Conservation (phyloP, 2,113 vertebrate species). For the Syngnathus floridae region DNA sequence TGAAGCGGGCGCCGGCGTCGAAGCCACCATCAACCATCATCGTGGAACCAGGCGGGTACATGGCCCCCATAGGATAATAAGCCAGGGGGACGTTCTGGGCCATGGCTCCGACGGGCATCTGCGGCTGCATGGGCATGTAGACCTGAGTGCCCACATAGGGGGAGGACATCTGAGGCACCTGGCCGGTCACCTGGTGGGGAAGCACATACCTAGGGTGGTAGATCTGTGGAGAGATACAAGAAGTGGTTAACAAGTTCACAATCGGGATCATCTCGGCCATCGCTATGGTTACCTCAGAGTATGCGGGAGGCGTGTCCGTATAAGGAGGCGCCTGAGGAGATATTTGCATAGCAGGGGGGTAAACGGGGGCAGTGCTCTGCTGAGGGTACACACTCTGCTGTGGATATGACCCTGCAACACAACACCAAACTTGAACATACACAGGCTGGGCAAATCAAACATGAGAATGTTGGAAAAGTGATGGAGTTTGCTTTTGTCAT, state of each 20-base stretch:
- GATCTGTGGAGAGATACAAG: conserved; percentile 69
- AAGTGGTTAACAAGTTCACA: neutral
- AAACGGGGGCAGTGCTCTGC: conserved; percentile 79
- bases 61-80: conserved; percentile 84
- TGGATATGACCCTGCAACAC: conserved; percentile 79
- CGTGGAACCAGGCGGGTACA: conserved; percentile 83
- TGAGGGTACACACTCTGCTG: conserved; percentile 83
- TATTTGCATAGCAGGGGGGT: conserved; percentile 82
- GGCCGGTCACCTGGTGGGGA: conserved; percentile 75
- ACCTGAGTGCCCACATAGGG: conserved; percentile 82
- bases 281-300: conserved; percentile 78
- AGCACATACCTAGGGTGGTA: conserved; percentile 92
- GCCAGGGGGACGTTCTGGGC: conserved; percentile 87
- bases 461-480: neutral
- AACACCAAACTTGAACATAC: conserved; percentile 6
- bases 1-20: conserved; percentile 87
- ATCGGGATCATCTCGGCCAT: neutral
- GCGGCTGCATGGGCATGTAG: conserved; percentile 85
- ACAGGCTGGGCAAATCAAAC: neutral
- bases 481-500: neutral
- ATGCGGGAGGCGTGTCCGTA: conserved; percentile 85
- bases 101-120: conserved; percentile 76
- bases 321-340: conserved; percentile 86
- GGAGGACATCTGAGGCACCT: conserved; percentile 82
- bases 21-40: conserved; percentile 84